phyloP scores from a whole-genome alignment of 2,888 invertebrate species.

The Xestia sexstrigata region DNA sequence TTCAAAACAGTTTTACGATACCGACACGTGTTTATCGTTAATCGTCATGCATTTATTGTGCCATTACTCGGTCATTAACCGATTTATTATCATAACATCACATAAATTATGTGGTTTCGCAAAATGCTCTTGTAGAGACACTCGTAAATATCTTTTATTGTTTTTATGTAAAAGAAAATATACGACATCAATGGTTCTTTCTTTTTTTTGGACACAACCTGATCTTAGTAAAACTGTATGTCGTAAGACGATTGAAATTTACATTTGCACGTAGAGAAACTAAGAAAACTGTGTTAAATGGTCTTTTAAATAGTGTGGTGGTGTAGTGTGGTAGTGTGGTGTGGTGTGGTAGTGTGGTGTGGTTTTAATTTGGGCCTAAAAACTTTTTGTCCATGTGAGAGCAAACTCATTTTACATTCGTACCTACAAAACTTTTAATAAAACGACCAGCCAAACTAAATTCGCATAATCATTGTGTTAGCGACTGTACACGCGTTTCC shows the following conservation, averaged over 20 bases:
- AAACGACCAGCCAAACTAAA: constrained; percentile 29
- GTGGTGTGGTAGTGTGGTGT: no score
- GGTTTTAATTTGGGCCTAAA: not conserved
- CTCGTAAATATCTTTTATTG: constrained; percentile 23
- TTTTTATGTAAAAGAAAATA: constrained; percentile 34
- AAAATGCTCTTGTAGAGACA: constrained; percentile 24
- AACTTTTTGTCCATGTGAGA: not conserved
- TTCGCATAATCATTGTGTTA: constrained; percentile 47
- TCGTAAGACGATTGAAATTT: not conserved
- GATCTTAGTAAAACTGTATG: not conserved
- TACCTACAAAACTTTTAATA: constrained; percentile 43
- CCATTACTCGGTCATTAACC: constrained; percentile 61
- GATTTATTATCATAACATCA: constrained; percentile 57
- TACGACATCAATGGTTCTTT: not conserved
- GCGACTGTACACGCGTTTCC: constrained; percentile 60
- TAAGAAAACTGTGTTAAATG: not conserved
- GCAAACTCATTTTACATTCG: not conserved
- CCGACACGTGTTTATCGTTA: constrained; percentile 61
- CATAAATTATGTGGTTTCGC: constrained; percentile 46
- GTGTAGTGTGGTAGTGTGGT: no score
- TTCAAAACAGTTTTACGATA: constrained; percentile 65
- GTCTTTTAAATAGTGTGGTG: no score
- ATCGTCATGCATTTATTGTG: constrained; percentile 58
- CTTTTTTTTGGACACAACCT: not conserved
- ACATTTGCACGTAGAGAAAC: not conserved